Percentiles rank a stretch among this genome's conserved stretches.
Conservation (phyloP, 2,113 vertebrate genomes). For the Odontophorus gujanensis region DNA sequence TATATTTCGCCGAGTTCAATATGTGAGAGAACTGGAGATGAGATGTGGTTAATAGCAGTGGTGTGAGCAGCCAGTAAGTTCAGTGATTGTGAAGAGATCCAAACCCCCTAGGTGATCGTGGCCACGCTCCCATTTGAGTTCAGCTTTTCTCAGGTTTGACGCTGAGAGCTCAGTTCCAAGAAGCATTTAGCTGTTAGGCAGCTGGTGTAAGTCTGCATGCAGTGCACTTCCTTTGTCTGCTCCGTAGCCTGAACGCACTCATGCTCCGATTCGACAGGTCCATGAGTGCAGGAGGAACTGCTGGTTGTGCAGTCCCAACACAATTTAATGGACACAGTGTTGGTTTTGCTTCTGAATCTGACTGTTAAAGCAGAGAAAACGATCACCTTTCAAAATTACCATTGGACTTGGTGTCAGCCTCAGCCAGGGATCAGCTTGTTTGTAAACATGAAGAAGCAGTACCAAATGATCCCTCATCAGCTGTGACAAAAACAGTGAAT, state of each 20-base stretch:
- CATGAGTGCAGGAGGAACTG: not conserved
- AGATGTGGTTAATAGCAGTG: not conserved
- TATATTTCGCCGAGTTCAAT: not conserved
- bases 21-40: not conserved
- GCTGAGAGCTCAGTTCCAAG: not conserved
- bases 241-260: not conserved
- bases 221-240: not conserved
- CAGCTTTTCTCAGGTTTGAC: not conserved
- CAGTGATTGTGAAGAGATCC: not conserved
- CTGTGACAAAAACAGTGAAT: not conserved
- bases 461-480: not conserved
- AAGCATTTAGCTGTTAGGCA: not conserved
- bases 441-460: not conserved
- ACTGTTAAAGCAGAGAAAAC: not conserved
- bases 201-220: not conserved
- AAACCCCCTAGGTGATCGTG: not conserved
- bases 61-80: not conserved
- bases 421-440: not conserved
- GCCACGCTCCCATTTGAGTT: not conserved
- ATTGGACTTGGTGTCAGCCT: not conserved
- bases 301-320: not conserved
- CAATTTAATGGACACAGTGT: not conserved
- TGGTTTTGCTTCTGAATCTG: slow-evolving; percentile 17
- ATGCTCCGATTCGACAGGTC: not conserved
- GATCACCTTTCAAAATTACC: not conserved